A percentile compares a stretch with the other conserved stretches of the same genome.
These are phyloP conservation scores for Vanessa tameamea DNA, from an alignment of 1,140 invertebrate species.

Conservation along the genomic window DNA sequence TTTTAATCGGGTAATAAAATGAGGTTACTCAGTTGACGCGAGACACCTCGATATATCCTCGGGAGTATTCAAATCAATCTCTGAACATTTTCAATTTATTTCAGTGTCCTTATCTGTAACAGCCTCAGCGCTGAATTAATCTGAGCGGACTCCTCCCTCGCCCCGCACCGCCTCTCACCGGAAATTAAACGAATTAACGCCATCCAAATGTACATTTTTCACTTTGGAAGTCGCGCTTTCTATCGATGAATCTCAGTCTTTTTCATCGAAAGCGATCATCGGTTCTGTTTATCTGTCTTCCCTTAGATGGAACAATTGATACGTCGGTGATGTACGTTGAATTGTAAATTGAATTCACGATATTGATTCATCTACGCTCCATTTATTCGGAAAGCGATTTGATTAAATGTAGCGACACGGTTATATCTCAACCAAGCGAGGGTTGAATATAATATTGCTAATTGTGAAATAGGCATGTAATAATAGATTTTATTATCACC, in stretches of 20 bases:
- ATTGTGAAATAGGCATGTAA: slow-evolving; percentile 18
- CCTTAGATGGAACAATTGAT: slow-evolving; percentile 77
- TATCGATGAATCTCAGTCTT: slow-evolving; percentile 75
- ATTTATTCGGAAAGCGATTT: slow-evolving; percentile 73
- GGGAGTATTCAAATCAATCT: slow-evolving; percentile 79
- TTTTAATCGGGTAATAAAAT: slow-evolving; percentile 19
- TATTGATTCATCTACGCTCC: slow-evolving; percentile 74
- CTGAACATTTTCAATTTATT: slow-evolving; percentile 81
- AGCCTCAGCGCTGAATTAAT: slow-evolving; percentile 78
- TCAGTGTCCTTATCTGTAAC: slow-evolving; percentile 78
- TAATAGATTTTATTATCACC: slow-evolving; percentile 14
- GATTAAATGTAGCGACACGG: slow-evolving; percentile 65
- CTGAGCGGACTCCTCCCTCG: slow-evolving; percentile 66
- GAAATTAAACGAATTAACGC: slow-evolving; percentile 81
- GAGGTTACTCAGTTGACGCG: slow-evolving; percentile 50
- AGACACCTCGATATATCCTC: slow-evolving; percentile 69
- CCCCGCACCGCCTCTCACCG: slow-evolving; percentile 65
- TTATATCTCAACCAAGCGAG: slow-evolving; percentile 56
- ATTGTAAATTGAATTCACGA: slow-evolving; percentile 77
- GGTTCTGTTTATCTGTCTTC: slow-evolving; percentile 76
- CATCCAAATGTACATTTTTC: slow-evolving; percentile 81
- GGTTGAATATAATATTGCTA: slow-evolving; percentile 50
- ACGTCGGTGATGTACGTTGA: slow-evolving; percentile 75
- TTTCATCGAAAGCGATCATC: slow-evolving; percentile 71
- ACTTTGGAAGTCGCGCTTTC: slow-evolving; percentile 73